Percentiles rank a stretch among this genome's conserved stretches.
Evolutionary conservation across 1,140 invertebrate genomes (phyloP).

Genomic region (Drosophila navojoa): DNA sequence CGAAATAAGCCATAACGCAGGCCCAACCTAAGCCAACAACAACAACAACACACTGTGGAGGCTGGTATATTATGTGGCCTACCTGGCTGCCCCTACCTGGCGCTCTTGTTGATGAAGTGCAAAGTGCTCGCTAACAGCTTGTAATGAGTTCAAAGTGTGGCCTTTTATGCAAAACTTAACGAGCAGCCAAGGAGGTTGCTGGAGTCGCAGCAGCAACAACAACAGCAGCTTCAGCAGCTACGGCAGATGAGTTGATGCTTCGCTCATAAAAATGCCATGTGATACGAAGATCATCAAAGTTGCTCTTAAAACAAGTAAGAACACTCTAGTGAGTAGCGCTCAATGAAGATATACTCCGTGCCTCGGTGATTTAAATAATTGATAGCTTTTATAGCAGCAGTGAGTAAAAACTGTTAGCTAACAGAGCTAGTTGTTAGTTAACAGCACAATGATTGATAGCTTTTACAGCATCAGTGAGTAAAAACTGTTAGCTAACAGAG

Average conservation of each 20-base stretch:
- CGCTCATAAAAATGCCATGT: not conserved
- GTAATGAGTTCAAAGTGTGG: slow-evolving; percentile 70
- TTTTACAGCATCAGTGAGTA: too few species aligned
- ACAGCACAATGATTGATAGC: too few species aligned
- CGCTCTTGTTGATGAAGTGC: slow-evolving; percentile 66
- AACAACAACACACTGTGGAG: not conserved
- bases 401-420: too few species aligned
- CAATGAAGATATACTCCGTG: too few species aligned
- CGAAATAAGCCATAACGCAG: slow-evolving; percentile 75
- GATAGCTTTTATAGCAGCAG: too few species aligned
- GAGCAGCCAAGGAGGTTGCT: not conserved
- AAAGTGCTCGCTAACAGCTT: slow-evolving; percentile 78
- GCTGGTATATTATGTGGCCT: not conserved
- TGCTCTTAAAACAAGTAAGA: not conserved
- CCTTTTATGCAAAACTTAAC: slow-evolving; percentile 46
- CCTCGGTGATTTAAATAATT: too few species aligned
- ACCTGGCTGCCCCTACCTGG: slow-evolving; percentile 31
- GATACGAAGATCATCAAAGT: not conserved
- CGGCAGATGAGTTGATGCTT: not conserved
- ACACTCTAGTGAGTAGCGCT: too few species aligned
- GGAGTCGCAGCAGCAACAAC: not conserved
- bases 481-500: too few species aligned
- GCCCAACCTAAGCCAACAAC: slow-evolving; percentile 8
- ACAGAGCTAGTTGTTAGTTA: too few species aligned
- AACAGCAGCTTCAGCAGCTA: not conserved